Evolutionary conservation across 1,140 invertebrate species (phyloP).

Genomic region (Trichoplusia ni): DNA sequence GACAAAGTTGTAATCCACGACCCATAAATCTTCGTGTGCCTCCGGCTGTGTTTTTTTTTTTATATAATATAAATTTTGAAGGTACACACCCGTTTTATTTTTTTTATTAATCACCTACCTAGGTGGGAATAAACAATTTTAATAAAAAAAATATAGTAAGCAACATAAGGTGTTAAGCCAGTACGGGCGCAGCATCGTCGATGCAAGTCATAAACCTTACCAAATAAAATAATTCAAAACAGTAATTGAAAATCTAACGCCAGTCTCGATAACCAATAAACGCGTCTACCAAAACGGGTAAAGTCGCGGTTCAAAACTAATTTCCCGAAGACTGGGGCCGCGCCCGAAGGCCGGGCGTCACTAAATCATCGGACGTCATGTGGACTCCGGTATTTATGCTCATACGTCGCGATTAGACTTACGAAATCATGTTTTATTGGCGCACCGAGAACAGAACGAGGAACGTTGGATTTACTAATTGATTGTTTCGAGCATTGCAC

Average conservation of each 20-base stretch:
- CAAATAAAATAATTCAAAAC: not conserved
- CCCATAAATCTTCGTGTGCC: too few species aligned
- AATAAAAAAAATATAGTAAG: too few species aligned
- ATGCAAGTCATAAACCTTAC: not conserved
- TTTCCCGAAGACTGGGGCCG: not conserved
- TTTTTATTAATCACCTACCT: too few species aligned
- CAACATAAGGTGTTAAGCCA: too few species aligned
- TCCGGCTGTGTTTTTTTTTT: too few species aligned
- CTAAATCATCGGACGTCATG: conserved; percentile 56
- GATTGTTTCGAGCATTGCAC: conserved; percentile 23
- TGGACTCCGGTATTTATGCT: conserved; percentile 44
- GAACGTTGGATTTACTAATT: conserved; percentile 13
- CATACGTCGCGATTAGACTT: conserved; percentile 50
- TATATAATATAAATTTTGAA: too few species aligned
- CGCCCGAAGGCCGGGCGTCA: conserved; percentile 3
- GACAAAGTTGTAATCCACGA: too few species aligned
- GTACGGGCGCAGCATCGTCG: not conserved
- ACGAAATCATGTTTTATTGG: conserved; percentile 51
- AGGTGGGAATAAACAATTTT: too few species aligned
- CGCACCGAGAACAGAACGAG: not conserved
- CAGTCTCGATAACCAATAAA: conserved; percentile 5
- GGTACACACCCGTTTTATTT: too few species aligned
- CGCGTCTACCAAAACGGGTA: conserved; percentile 3
- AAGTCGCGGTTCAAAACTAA: conserved; percentile 2
- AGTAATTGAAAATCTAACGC: conserved; percentile 12